Evolutionary conservation across 2,113 vertebrate genomes (phyloP).

Genomic region (Daubentonia madagascariensis): DNA sequence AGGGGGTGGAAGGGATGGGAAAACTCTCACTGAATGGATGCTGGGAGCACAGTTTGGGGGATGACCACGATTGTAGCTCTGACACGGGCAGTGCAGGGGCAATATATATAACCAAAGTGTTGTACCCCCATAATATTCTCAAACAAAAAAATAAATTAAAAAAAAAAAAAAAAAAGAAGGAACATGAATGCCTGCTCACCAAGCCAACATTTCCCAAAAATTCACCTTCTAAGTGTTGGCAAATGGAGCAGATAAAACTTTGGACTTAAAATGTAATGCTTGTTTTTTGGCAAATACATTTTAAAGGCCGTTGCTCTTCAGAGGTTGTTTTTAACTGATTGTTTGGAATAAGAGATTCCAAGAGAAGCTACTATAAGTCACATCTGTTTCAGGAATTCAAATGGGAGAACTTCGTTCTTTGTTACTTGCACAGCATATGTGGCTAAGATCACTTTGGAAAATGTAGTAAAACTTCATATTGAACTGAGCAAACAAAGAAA

Average conservation of each 20-base stretch:
- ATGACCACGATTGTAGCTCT: too few relatives aligned
- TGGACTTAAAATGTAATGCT: background rate
- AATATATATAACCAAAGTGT: too few relatives aligned
- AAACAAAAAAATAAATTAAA: too few relatives aligned
- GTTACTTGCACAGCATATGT: background rate
- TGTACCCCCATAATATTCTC: too few relatives aligned
- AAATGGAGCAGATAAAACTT: background rate
- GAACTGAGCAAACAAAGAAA: slow-evolving; percentile 50
- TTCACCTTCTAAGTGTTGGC: background rate
- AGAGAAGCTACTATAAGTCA: background rate
- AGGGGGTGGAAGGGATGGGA: too few relatives aligned
- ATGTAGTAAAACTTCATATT: slow-evolving; percentile 35
- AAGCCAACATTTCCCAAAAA: background rate
- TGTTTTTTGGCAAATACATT: background rate
- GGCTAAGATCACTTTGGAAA: background rate
- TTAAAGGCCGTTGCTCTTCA: background rate
- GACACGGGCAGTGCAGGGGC: too few relatives aligned
- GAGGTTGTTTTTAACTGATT: background rate
- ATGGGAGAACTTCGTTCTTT: background rate
- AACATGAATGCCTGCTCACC: background rate
- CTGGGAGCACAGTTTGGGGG: too few relatives aligned
- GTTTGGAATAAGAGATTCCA: background rate
- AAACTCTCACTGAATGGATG: too few relatives aligned
- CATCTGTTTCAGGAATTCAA: background rate
- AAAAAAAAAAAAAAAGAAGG: too few relatives aligned